Base-by-base conservation (phyloP, 2,113 vertebrate genomes). In the Nipponia nippon region DNA sequence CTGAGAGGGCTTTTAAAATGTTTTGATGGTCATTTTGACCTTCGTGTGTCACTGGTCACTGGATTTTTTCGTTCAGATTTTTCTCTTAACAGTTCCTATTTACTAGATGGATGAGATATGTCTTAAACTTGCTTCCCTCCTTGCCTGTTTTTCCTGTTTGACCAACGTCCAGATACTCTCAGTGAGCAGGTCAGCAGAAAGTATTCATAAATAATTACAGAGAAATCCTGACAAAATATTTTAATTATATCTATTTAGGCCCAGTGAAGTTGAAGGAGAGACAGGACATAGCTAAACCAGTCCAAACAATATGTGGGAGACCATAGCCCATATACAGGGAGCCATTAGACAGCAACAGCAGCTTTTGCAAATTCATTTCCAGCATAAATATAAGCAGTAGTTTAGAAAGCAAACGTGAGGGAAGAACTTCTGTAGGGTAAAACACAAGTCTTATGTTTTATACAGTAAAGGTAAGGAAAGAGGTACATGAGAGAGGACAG, bases 291-390 rank as follows among this genome's bases (percentile, higher is more conserved):
- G 6, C 11, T 70, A 66, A 59, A 76, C 3, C 3, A 71, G 14
- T 59, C 18, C 38, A n/a, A 75, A 55, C 19, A 62, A 78, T 71
- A 55, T 1, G 4, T 42, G 15, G 9, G 25, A 59, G 7, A 55
- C 22, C 7, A 10, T 3, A 66, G 42, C 5, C 11, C 3, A 3
- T 1, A 2, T 34, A 30, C 4, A 56, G 18, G 50, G 21, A 77
- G 8, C 7, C 67, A n/a, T 32, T 52, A 58, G 20, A 38, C 20
- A 46, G 11, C 2, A 0, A 36, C 29, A 67, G 16, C 1, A 1
- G 3, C 8, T 76, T 89, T 55, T 38, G 13, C 13, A 94, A 62
- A 88, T 83, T 47, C 22, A 65, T 79, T 79, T 20, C 27, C 29
- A 15, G 16, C 5, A 16, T 16, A 78, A 63, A 56, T 29, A 3